A percentile compares a stretch with the other conserved stretches of the same genome.
These are phyloP conservation scores for Steinernema khuongi DNA, from an alignment of 1,140 invertebrate species.

Conservation along the genomic window DNA sequence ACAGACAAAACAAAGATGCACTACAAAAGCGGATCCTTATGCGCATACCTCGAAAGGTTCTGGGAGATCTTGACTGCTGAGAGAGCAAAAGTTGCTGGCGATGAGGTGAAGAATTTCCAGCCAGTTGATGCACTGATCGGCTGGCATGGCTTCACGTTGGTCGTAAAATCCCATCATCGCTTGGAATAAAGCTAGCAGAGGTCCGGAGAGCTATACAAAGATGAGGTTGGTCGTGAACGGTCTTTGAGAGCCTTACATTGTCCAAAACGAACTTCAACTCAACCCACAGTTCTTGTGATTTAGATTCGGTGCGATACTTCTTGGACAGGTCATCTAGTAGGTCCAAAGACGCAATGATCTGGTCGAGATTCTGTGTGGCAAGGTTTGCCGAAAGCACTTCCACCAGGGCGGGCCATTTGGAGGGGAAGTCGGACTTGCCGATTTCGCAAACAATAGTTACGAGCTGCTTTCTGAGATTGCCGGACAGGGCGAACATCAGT, in stretches of 20 bases:
- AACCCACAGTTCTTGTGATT: not conserved
- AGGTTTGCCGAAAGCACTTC: not conserved
- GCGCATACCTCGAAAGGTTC: not conserved
- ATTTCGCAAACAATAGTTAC: not conserved
- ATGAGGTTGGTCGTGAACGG: not conserved
- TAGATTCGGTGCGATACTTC: not conserved
- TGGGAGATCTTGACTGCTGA: slow-evolving; percentile 3
- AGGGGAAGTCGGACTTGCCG: not conserved
- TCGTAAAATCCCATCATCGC: not conserved
- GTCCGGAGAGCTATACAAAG: not conserved
- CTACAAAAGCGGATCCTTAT: not conserved
- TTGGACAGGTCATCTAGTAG: not conserved
- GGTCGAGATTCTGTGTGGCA: not conserved
- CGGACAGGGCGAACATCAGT: not conserved
- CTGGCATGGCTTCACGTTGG: not conserved
- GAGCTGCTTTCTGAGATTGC: not conserved
- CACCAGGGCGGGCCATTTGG: not conserved
- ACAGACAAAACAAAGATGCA: not conserved
- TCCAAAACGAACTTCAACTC: not conserved
- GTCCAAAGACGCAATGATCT: not conserved
- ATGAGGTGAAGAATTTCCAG: not conserved
- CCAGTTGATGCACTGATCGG: not conserved
- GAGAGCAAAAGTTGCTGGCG: not conserved
- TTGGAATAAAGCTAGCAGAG: not conserved
- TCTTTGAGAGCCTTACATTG: not conserved